Percentiles rank a stretch among this genome's conserved stretches.
These are phyloP conservation scores for Trachelus stipa DNA, from an alignment of 2,888 invertebrate genomes.

Conservation along the genomic window DNA sequence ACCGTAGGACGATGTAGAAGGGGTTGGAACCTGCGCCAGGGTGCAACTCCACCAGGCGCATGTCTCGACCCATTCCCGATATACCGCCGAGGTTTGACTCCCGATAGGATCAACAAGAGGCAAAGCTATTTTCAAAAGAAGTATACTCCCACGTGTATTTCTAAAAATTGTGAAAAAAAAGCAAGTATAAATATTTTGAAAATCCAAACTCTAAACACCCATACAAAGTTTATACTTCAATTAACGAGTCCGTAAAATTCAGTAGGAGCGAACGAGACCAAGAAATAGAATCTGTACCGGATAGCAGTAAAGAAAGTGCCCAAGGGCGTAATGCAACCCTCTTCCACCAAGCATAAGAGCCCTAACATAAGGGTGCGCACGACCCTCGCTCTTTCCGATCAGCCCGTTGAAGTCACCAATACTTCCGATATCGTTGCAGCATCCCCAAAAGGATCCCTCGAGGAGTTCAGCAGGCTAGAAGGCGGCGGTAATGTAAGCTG, in stretches of 20 bases:
- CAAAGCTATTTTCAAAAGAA: neutral
- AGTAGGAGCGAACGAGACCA: neutral
- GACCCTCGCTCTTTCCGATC: conserved; percentile 60
- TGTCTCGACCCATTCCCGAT: conserved; percentile 52
- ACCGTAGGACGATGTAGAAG: conserved; percentile 21
- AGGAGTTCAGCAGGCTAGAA: neutral
- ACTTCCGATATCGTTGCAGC: conserved; percentile 60
- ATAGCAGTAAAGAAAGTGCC: neutral
- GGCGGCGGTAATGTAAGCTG: neutral
- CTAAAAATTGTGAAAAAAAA: neutral
- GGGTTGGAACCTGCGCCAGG: conserved; percentile 61
- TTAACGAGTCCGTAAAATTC: neutral
- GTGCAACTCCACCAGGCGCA: conserved; percentile 58
- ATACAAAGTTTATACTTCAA: neutral
- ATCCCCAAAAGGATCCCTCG: conserved; percentile 11
- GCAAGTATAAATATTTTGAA: neutral
- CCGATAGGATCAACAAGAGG: conserved; percentile 41
- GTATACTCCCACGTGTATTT: neutral
- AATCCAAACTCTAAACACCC: neutral
- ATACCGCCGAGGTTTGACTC: conserved; percentile 50
- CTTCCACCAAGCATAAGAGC: conserved; percentile 14
- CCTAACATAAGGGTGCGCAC: conserved; percentile 8
- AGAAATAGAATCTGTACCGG: neutral
- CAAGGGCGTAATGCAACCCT: neutral
- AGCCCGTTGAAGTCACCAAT: conserved; percentile 67